Conservation (phyloP, 2,888 invertebrate genomes). For the Morpho achilles region DNA sequence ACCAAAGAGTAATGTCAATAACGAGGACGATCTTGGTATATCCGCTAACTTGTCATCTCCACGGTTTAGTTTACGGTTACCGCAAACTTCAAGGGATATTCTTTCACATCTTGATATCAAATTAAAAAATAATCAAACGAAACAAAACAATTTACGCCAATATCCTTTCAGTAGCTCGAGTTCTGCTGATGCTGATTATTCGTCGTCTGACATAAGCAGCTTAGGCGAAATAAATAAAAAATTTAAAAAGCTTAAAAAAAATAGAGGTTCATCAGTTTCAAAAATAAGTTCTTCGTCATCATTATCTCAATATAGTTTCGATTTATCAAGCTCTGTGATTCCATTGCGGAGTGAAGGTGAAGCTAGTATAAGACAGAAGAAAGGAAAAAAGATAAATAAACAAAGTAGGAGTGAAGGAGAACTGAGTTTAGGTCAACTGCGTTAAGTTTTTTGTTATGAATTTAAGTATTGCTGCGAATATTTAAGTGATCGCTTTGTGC, state of each 20-base stretch:
- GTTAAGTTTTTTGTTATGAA: constrained; percentile 3
- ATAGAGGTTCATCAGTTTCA: constrained; percentile 41
- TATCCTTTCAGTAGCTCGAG: constrained; percentile 46
- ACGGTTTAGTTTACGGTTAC: constrained; percentile 61
- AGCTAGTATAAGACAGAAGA: constrained; percentile 44
- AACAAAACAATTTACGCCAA: constrained; percentile 32
- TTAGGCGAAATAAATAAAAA: constrained; percentile 58
- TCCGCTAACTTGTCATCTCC: constrained; percentile 67
- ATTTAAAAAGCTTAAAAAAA: constrained; percentile 42
- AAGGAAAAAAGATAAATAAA: constrained; percentile 32
- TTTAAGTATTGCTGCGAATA: background rate
- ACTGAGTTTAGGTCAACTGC: constrained; percentile 39
- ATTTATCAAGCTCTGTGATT: constrained; percentile 46
- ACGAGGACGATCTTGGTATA: constrained; percentile 48
- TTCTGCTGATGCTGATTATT: constrained; percentile 57
- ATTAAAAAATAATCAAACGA: constrained; percentile 3
- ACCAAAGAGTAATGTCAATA: constrained; percentile 37
- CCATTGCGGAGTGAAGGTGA: constrained; percentile 65
- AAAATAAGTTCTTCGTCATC: constrained; percentile 53
- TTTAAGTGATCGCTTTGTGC: constrained; percentile 1
- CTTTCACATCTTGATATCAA: constrained; percentile 47
- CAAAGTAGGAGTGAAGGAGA: constrained; percentile 51
- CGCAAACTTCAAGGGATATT: constrained; percentile 55
- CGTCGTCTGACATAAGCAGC: constrained; percentile 68
- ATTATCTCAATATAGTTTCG: constrained; percentile 46